Percentiles rank a stretch among this genome's conserved stretches.
Evolutionary conservation across 2,888 invertebrate genomes (phyloP).

Genomic region (Eilema griseolum): DNA sequence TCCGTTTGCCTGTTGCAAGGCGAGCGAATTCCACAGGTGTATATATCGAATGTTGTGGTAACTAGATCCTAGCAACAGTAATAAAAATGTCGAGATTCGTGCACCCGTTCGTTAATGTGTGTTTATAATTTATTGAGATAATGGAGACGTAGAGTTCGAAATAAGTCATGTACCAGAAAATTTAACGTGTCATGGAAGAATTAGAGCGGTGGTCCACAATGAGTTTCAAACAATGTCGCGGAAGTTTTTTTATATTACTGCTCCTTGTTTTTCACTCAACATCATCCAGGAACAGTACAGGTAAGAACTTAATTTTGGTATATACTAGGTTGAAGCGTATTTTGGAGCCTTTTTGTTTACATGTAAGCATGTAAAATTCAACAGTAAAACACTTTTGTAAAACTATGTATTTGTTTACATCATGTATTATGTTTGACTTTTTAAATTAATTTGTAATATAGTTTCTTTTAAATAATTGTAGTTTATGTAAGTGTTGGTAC

Average conservation of each 20-base stretch:
- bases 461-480: not conserved
- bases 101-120: constrained; percentile 26
- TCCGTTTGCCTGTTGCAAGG: constrained; percentile 66
- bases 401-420: not conserved
- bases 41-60: constrained; percentile 78
- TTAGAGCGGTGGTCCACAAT: constrained; percentile 80
- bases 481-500: not conserved
- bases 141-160: constrained; percentile 49
- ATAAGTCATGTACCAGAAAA: constrained; percentile 32
- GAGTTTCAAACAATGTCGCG: constrained; percentile 64
- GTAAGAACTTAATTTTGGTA: constrained; percentile 54
- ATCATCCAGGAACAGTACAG: constrained; percentile 69
- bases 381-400: not conserved
- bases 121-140: constrained; percentile 30
- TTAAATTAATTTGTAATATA: not conserved
- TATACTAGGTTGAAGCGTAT: not conserved
- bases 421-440: not conserved
- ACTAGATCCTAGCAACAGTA: constrained; percentile 80
- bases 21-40: constrained; percentile 80
- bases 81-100: constrained; percentile 47
- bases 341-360: not conserved
- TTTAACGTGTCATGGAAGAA: constrained; percentile 79
- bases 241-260: constrained; percentile 62
- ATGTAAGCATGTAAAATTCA: not conserved
- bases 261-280: constrained; percentile 45